Evolutionary conservation across 2,113 vertebrate species (phyloP).

Genomic region (Cnemophilus loriae): DNA sequence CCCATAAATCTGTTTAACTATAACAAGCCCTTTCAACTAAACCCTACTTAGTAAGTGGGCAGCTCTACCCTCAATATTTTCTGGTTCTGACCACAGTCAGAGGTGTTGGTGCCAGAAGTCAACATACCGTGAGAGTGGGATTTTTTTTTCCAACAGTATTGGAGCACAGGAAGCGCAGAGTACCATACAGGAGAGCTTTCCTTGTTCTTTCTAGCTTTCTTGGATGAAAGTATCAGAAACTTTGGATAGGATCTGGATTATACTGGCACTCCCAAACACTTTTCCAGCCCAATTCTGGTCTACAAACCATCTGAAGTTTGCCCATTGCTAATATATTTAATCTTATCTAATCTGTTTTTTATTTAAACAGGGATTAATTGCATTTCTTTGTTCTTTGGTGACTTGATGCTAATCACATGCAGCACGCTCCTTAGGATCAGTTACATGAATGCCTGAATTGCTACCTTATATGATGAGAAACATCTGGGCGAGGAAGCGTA

Average conservation of each 20-base stretch:
- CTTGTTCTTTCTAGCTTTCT: neutral
- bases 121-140: neutral
- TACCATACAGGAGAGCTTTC: neutral
- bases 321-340: constrained; percentile 15
- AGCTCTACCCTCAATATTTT: neutral
- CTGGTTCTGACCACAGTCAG: neutral
- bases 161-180: neutral
- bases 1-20: neutral
- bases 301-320: neutral
- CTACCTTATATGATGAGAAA: constrained; percentile 57
- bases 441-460: constrained; percentile 18
- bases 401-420: constrained; percentile 58
- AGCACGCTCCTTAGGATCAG: constrained; percentile 15
- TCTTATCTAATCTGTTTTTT: constrained; percentile 43
- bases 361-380: constrained; percentile 56
- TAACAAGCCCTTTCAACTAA: neutral
- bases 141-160: neutral
- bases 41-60: neutral
- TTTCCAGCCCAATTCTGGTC: neutral
- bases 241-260: neutral
- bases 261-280: neutral
- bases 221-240: neutral
- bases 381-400: constrained; percentile 56
- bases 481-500: constrained; percentile 28
- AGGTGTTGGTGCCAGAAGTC: neutral